Conservation (phyloP, 2,888 invertebrate species). For the Agrochola lychnidis region DNA sequence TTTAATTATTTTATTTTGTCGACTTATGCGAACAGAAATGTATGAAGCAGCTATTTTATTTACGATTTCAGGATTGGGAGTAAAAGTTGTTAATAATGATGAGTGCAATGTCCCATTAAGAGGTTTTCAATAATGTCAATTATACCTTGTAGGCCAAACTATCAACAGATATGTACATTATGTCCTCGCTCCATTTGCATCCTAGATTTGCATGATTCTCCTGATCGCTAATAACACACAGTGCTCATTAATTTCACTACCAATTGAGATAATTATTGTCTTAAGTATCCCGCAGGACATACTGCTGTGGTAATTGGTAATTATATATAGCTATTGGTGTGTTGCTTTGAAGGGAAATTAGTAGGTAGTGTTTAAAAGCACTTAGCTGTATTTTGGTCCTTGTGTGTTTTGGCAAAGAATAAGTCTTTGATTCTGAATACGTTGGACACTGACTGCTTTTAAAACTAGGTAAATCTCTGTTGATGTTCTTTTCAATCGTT, state of each 20-base stretch:
- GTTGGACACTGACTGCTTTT: too few species aligned
- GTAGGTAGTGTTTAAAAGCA: background rate
- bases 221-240: conserved; percentile 29
- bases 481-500: background rate
- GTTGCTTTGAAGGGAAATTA: conserved; percentile 13
- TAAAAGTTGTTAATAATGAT: background rate
- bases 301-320: conserved; percentile 28
- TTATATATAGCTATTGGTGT: conserved; percentile 32
- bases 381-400: background rate
- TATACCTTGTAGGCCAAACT: too few species aligned
- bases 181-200: conserved; percentile 11
- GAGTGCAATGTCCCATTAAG: background rate
- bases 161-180: background rate
- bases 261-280: conserved; percentile 50
- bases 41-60: background rate
- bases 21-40: background rate
- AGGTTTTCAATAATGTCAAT: background rate
- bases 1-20: background rate
- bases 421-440: background rate
- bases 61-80: background rate
- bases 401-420: background rate
- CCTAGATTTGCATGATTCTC: conserved; percentile 40
- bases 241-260: conserved; percentile 44
- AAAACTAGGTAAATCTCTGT: background rate
- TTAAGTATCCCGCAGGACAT: conserved; percentile 21